Conservation (phyloP, 1,140 invertebrate species). For the Drosophila serrata region DNA sequence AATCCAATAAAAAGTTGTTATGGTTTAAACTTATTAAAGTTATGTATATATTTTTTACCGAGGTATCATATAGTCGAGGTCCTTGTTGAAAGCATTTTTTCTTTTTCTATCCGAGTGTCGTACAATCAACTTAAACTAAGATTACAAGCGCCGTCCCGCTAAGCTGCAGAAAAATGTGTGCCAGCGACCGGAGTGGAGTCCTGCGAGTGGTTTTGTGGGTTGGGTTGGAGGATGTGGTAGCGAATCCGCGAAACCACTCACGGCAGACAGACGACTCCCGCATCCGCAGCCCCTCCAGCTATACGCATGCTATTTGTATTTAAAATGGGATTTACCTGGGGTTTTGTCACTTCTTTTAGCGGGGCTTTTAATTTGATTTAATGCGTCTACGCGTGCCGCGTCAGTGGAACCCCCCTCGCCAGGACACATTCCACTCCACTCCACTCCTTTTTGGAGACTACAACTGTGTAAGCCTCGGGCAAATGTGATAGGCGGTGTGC, state of each 20-base stretch:
- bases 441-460: constrained; percentile 14
- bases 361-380: constrained; percentile 82
- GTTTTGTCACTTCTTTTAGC: constrained; percentile 81
- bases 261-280: constrained; percentile 38
- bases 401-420: constrained; percentile 33
- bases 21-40: too few species aligned
- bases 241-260: constrained; percentile 48
- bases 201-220: neutral
- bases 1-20: too few species aligned
- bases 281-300: constrained; percentile 19
- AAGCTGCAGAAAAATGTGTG: constrained; percentile 76
- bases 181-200: constrained; percentile 44
- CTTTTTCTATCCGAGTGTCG: constrained; percentile 43
- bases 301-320: constrained; percentile 77
- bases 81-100: neutral
- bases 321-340: constrained; percentile 82
- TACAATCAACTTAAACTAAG: constrained; percentile 83
- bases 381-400: constrained; percentile 76
- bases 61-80: neutral
- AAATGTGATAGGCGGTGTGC: constrained; percentile 48
- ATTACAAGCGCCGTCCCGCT: constrained; percentile 73
- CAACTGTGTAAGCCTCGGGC: constrained; percentile 25
- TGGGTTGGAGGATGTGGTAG: neutral
- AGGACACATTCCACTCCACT: constrained; percentile 3
- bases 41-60: neutral